Percentiles rank a stretch among this genome's conserved stretches.
These are phyloP conservation scores for Cyrtorhinus lividipennis DNA, from an alignment of 1,140 invertebrate species.

Conservation along the genomic window DNA sequence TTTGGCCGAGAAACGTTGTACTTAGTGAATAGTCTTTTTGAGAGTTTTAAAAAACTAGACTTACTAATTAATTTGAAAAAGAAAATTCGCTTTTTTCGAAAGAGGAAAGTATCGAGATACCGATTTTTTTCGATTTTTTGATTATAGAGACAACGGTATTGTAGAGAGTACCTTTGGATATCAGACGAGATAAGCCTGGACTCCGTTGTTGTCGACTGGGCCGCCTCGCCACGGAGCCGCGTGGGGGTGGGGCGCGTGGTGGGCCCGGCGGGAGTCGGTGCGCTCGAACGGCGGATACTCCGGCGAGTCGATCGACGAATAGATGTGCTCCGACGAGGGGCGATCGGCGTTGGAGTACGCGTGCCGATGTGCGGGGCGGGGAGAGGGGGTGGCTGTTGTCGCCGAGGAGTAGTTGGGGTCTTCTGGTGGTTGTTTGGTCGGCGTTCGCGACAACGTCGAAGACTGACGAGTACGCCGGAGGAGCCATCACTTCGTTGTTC, in stretches of 20 bases:
- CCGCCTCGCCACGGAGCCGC: constrained; percentile 20
- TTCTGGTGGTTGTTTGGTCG: constrained; percentile 36
- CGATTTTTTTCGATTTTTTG: too few species aligned
- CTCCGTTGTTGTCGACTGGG: constrained; percentile 20
- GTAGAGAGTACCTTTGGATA: constrained; percentile 1
- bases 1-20: too few species aligned
- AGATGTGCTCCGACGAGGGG: constrained; percentile 70
- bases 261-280: constrained; percentile 19
- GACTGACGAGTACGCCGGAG: constrained; percentile 27
- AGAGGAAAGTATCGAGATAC: too few species aligned
- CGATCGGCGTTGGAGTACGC: constrained; percentile 35
- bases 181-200: constrained; percentile 25
- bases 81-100: too few species aligned
- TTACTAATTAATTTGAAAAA: too few species aligned
- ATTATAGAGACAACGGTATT: constrained; percentile 10
- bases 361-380: constrained; percentile 38
- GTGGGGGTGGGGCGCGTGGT: constrained; percentile 11
- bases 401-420: constrained; percentile 45
- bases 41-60: too few species aligned
- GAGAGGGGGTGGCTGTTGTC: constrained; percentile 45
- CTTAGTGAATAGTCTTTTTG: too few species aligned
- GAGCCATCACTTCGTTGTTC: constrained; percentile 26
- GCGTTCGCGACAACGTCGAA: constrained; percentile 28
- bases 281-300: constrained; percentile 44
- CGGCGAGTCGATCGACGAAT: constrained; percentile 72